Conservation (phyloP, 2,888 invertebrate genomes). For the Netelia virgata region DNA sequence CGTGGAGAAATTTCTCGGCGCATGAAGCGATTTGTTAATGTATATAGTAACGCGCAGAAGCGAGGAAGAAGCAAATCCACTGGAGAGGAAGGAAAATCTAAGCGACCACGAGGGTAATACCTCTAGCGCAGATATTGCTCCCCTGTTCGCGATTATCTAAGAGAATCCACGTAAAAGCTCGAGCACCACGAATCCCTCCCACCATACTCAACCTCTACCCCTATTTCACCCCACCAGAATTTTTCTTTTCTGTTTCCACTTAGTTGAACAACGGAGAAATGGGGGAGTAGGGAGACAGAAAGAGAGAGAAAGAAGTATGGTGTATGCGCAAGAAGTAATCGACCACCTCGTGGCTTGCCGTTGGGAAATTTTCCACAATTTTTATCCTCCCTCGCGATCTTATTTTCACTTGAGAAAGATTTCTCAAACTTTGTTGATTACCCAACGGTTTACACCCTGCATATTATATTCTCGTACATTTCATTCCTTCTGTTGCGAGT, state of each 20-base stretch:
- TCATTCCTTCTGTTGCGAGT: background rate
- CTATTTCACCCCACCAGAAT: conserved; percentile 20
- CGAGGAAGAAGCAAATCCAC: conserved; percentile 58
- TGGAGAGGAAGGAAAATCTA: conserved; percentile 59
- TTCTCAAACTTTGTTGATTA: conserved; percentile 51
- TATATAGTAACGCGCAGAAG: background rate
- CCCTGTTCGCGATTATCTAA: conserved; percentile 66
- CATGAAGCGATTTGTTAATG: background rate
- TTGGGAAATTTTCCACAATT: conserved; percentile 27
- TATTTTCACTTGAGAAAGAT: conserved; percentile 51
- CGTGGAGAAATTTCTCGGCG: background rate
- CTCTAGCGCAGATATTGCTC: conserved; percentile 62
- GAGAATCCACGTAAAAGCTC: conserved; percentile 54
- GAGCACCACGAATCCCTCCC: no score
- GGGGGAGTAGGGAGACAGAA: background rate
- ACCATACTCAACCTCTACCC: background rate
- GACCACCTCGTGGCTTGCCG: conserved; percentile 19
- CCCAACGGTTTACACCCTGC: conserved; percentile 1
- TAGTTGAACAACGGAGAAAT: conserved; percentile 1
- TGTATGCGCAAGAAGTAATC: conserved; percentile 16
- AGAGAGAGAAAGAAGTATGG: background rate
- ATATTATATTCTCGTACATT: conserved; percentile 11
- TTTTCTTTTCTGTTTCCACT: conserved; percentile 37
- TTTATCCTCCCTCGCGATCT: conserved; percentile 30
- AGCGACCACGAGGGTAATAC: conserved; percentile 53